Conservation (phyloP, 2,888 invertebrate genomes). For the Macrophya annulata region DNA sequence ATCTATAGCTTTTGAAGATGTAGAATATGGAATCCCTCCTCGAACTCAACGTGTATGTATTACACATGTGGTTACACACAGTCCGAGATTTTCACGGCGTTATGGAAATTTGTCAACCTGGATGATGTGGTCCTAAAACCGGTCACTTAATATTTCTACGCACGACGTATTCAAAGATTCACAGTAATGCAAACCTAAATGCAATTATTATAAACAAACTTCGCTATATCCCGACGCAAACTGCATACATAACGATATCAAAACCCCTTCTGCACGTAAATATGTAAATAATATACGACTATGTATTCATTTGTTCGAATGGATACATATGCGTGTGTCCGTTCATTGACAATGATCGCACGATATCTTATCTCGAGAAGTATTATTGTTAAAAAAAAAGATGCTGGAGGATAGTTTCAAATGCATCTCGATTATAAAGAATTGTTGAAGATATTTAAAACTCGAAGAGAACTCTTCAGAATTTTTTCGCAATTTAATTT, state of each 20-base stretch:
- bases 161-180: constrained; percentile 48
- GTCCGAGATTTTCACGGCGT: neutral
- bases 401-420: neutral
- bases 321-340: neutral
- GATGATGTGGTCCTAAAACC: neutral
- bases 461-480: neutral
- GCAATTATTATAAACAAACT: constrained; percentile 44
- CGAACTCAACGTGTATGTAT: neutral
- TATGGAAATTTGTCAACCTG: constrained; percentile 32
- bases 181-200: constrained; percentile 40
- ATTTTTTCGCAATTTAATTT: neutral
- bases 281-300: constrained; percentile 43
- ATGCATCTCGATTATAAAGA: neutral
- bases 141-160: constrained; percentile 47
- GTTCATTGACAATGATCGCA: neutral
- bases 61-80: too few relatives aligned
- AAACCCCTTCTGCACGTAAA: constrained; percentile 21
- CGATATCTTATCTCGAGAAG: neutral
- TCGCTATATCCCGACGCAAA: constrained; percentile 60
- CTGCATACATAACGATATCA: constrained; percentile 63
- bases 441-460: neutral
- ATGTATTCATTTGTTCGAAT: neutral
- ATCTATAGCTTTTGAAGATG: neutral
- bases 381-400: neutral
- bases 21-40: neutral